Percentiles rank a stretch among this genome's conserved stretches.
phyloP scores from a whole-genome alignment of 2,113 vertebrate species.

The Hipposideros armiger region DNA sequence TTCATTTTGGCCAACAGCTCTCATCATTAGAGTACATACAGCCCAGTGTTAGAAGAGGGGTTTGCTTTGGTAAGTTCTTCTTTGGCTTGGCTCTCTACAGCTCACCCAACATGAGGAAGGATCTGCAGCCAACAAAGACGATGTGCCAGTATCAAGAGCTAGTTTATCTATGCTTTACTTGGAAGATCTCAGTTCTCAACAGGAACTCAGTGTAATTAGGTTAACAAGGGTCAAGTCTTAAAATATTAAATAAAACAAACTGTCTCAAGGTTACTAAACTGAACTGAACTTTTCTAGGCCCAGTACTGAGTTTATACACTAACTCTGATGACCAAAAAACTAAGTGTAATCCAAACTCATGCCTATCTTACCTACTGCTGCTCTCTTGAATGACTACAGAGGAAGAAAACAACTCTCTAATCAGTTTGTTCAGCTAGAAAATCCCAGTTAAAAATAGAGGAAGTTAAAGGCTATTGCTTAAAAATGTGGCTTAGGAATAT shows the following conservation, averaged over 20 bases:
- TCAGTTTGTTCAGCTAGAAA: conserved; percentile 41
- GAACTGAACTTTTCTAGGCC: conserved; percentile 33
- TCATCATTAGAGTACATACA: not conserved
- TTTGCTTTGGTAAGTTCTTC: not conserved
- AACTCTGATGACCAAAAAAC: not conserved
- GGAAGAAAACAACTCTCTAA: conserved; percentile 17
- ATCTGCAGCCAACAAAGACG: not conserved
- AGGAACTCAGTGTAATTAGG: not conserved
- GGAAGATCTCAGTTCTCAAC: not conserved
- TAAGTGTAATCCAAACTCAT: conserved; percentile 25
- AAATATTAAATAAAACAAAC: conserved; percentile 58
- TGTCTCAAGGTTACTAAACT: conserved; percentile 29
- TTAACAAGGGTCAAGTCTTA: not conserved
- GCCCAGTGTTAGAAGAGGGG: not conserved
- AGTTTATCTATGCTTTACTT: conserved; percentile 10
- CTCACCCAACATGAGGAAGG: not conserved
- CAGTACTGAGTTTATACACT: not conserved
- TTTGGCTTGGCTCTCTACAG: not conserved
- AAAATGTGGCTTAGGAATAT: not conserved
- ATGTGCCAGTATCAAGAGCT: not conserved
- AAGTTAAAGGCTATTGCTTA: conserved; percentile 15
- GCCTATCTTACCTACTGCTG: not conserved
- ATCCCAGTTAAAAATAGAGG: conserved; percentile 30
- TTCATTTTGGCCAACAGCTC: conserved; percentile 37
- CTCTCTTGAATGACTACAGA: not conserved